A percentile compares a stretch with the other conserved stretches of the same genome.
phyloP scores from a whole-genome alignment of 2,797 vertebrate genomes.

The Hydrolagus colliei region DNA sequence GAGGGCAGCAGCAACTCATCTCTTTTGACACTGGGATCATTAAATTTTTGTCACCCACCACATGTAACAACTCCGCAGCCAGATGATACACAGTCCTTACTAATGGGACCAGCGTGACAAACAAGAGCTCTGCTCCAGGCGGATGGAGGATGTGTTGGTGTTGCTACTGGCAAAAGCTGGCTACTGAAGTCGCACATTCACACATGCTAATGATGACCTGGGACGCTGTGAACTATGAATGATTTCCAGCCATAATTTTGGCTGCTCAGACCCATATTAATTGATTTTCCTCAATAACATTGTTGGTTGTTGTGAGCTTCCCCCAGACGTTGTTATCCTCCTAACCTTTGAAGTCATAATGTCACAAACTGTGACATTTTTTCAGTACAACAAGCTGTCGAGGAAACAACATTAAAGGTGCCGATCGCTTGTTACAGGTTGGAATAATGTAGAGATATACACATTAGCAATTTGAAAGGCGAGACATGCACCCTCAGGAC shows the following conservation, averaged over 20 bases:
- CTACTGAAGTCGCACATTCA: slow-evolving; percentile 22
- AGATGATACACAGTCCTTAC: slow-evolving; percentile 29
- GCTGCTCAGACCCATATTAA: slow-evolving; percentile 10
- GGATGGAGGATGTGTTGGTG: slow-evolving; percentile 17
- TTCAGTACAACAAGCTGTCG: slow-evolving; percentile 25
- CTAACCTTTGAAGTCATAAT: slow-evolving; percentile 22
- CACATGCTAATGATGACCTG: slow-evolving; percentile 30
- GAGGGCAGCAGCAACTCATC: slow-evolving; percentile 25
- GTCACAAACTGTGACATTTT: slow-evolving; percentile 28
- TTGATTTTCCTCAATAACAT: slow-evolving; percentile 30
- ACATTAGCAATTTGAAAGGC: slow-evolving; percentile 20
- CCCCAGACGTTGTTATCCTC: slow-evolving; percentile 18
- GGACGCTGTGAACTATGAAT: slow-evolving; percentile 17
- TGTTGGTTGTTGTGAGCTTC: background rate
- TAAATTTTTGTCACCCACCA: slow-evolving; percentile 32
- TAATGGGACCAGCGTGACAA: slow-evolving; percentile 31
- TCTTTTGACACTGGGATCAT: slow-evolving; percentile 24
- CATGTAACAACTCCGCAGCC: slow-evolving; percentile 24
- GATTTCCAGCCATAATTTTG: background rate
- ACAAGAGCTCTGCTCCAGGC: slow-evolving; percentile 31
- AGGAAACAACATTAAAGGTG: slow-evolving; percentile 8
- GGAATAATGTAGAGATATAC: slow-evolving; percentile 6
- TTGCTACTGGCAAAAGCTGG: slow-evolving; percentile 26
- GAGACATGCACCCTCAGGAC: background rate
- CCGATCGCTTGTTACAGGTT: background rate